Evolutionary conservation across 2,888 invertebrate genomes (phyloP).

Genomic region (Drosophila longiperda): DNA sequence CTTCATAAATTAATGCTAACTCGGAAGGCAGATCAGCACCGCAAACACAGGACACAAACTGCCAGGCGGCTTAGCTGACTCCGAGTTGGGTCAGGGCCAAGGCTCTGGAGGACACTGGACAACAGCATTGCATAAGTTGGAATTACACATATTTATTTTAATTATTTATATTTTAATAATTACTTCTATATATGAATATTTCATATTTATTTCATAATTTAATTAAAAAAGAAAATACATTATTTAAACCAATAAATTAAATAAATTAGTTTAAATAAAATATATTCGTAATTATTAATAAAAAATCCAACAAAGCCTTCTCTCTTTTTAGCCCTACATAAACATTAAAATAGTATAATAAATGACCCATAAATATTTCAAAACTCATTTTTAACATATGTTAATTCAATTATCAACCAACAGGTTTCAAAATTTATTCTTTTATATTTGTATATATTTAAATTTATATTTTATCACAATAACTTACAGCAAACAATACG

Average conservation of each 20-base stretch:
- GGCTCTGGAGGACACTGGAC: constrained; percentile 9
- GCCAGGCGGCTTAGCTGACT: constrained; percentile 23
- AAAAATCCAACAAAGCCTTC: neutral
- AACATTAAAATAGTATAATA: neutral
- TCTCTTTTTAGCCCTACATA: neutral
- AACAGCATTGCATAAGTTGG: neutral
- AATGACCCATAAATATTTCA: constrained; percentile 7
- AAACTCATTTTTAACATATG: constrained; percentile 5
- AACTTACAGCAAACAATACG: neutral
- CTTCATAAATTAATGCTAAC: constrained; percentile 81
- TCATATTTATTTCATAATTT: too few species aligned
- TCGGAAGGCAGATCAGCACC: constrained; percentile 53
- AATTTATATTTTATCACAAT: neutral
- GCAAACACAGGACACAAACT: constrained; percentile 13
- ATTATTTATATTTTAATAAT: too few species aligned
- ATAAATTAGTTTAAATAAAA: too few species aligned
- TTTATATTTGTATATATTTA: neutral
- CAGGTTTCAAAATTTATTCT: constrained; percentile 16
- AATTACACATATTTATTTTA: neutral
- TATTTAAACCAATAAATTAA: neutral
- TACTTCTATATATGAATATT: too few species aligned
- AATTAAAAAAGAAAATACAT: too few species aligned
- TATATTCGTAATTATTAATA: neutral
- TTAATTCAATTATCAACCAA: constrained; percentile 20
- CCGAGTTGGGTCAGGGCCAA: constrained; percentile 49